phyloP scores from a whole-genome alignment of 2,797 vertebrate genomes.

The Perodicticus potto region DNA sequence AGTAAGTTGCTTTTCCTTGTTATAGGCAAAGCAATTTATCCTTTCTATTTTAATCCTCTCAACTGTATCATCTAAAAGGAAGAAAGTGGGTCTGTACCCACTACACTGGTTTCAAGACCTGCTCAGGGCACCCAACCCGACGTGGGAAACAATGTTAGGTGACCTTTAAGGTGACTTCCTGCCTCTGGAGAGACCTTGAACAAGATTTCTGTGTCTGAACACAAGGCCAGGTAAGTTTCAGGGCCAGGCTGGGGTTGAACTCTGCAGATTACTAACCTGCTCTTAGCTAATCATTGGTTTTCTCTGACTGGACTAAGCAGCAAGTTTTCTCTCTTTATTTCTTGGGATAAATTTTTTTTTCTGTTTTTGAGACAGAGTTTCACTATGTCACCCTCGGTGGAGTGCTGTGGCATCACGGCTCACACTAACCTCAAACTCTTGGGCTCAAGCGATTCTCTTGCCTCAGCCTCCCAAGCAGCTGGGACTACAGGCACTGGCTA shows the following conservation, averaged over 20 bases:
- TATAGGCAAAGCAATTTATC: not conserved
- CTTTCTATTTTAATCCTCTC: not conserved
- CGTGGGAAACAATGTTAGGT: not conserved
- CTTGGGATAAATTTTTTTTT: not conserved
- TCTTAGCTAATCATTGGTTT: not conserved
- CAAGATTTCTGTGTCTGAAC: not conserved
- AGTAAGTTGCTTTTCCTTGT: not conserved
- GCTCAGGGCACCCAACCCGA: not conserved
- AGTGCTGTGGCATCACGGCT: no score
- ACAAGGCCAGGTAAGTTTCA: not conserved
- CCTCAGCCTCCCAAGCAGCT: no score
- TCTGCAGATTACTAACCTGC: not conserved
- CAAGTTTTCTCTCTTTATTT: not conserved
- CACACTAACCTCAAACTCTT: no score
- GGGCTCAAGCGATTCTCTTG: no score
- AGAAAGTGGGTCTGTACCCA: not conserved
- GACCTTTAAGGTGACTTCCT: not conserved
- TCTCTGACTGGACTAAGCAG: not conserved
- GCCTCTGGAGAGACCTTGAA: not conserved
- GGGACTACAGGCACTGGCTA: no score
- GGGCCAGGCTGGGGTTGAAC: fast-evolving
- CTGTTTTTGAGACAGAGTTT: no score
- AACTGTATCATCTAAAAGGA: not conserved
- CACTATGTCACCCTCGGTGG: no score
- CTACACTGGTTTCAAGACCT: not conserved